A percentile compares a stretch with the other conserved stretches of the same genome.
phyloP scores from a whole-genome alignment of 2,888 invertebrate genomes.

The Plusia festucae region DNA sequence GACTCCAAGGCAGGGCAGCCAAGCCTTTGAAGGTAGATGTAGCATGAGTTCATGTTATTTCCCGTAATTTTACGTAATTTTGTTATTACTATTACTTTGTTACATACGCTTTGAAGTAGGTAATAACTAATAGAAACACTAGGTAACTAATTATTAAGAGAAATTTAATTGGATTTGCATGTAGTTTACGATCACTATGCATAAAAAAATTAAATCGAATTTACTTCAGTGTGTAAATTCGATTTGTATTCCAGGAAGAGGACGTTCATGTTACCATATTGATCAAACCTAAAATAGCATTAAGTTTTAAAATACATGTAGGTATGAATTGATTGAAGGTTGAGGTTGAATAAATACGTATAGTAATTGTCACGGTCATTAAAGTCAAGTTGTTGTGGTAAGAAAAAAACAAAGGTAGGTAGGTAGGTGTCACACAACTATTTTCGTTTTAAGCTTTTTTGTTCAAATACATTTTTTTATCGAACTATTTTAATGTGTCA shows the following conservation, averaged over 20 bases:
- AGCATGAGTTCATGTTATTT: too few relatives aligned
- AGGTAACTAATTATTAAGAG: not conserved
- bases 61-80: too few relatives aligned
- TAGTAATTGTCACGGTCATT: slow-evolving; percentile 10
- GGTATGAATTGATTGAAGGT: slow-evolving; percentile 24
- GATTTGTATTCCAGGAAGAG: not conserved
- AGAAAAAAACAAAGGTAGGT: not conserved
- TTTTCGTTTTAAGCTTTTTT: too few relatives aligned
- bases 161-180: too few relatives aligned
- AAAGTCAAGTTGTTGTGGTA: not conserved
- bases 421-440: too few relatives aligned
- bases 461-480: too few relatives aligned
- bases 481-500: too few relatives aligned
- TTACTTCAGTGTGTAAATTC: too few relatives aligned
- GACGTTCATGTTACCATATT: not conserved
- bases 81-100: not conserved
- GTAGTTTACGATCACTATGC: too few relatives aligned
- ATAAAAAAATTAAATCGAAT: too few relatives aligned
- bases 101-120: not conserved
- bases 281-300: not conserved
- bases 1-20: too few relatives aligned
- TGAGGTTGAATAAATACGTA: slow-evolving; percentile 3
- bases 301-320: not conserved
- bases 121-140: not conserved
- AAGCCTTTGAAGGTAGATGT: too few relatives aligned